Base-by-base conservation (phyloP, 2,888 invertebrate species). In the Chloroclysta siterata region DNA sequence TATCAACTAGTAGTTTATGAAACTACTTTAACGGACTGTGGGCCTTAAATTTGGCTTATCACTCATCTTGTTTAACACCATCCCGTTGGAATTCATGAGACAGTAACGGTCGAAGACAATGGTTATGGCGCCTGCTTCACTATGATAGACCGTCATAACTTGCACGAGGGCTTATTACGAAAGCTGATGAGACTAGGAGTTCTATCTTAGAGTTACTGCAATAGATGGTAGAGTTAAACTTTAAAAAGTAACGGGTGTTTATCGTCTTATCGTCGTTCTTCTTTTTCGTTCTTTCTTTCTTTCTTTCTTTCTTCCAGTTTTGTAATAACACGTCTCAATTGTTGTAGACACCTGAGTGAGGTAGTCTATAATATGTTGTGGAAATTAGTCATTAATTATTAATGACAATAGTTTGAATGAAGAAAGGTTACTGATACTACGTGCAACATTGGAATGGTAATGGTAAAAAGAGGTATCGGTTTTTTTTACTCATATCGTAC, bases 21-120 rank as follows among this genome's bases (percentile, higher is more conserved):
- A 39, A 39, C 11, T 39, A 28, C 36, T 36, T 13, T 41, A 14
- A 33, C 22, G 50, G 53, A 39, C 11, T 44, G 11, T 48, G 29
- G 22, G 29, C 46, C 22, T 59, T 55, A 36, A n/a, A n/a, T 46
- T 15, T 11, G 42, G 51, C 47, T 55, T 69, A 69, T 60, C 60
- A 63, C 65, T 59, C 66, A 72, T 62, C 66, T 58, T 65, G 63
- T 44, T 63, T 62, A 68, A 62, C 65, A 63, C 67, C 67, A 73
- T 64, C 65, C 69, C 68, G 66, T 54, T 59, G 64, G 75, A 77
- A 84, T 85, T 85, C 82, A 83, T 79, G 82, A 75, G 79, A 77
- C 77, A 66, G 68, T 70, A 60, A 70, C 66, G 61, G 66, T 60
- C 58, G 72, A 74, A 76, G 77, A 80, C 82, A 83, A 80, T 80